Evolutionary conservation across 2,888 invertebrate species (phyloP), one percentile per base, ranked within the genome.

Genomic region (Melanargia galathea): DNA sequence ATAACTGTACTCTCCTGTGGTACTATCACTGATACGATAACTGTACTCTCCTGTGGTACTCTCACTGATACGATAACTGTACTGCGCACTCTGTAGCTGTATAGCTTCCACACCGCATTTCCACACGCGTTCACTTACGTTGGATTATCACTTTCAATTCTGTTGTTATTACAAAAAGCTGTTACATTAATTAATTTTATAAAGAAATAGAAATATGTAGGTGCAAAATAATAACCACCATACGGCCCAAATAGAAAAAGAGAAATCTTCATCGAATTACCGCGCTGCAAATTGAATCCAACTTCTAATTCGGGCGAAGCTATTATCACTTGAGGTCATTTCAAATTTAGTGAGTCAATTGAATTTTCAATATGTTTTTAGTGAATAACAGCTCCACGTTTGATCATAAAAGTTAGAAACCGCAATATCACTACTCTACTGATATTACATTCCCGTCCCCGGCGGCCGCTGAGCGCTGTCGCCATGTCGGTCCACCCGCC

Each of bases 381-480:
- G 71, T 73, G 73, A 74, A 74, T 70, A 73, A 73, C 79, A 75
- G 77, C 77, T 80, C 77, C 71, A 79, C 74, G 76, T 75, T 75
- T 70, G 76, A 78, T 75, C 80, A 80, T 80, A 78, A 80, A 81
- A 80, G 80, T 83, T 84, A 81, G 86, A 84, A 83, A 83, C 86
- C 86, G 86, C 87, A 87, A 88, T 87, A 87, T 86, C 84, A 85
- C 86, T 83, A 85, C 84, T 85, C 84, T 79, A 79, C 82, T 84
- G 84, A 86, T 87, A 89, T 87, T 88, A 87, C 86, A 86, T 83
- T 86, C 85, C 81, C 79, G 76, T 79, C 76, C 70, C 73, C 76
- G 70, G 73, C 72, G 70, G 68, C 73, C 70, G 68, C 65, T 56
- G 63, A 66, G 66, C 67, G 71, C 78, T 81, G 87, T 81, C 87